Percentiles rank a stretch among this genome's conserved stretches.
Conservation (phyloP, 2,888 invertebrate genomes). For the Ochropleura leucogaster region DNA sequence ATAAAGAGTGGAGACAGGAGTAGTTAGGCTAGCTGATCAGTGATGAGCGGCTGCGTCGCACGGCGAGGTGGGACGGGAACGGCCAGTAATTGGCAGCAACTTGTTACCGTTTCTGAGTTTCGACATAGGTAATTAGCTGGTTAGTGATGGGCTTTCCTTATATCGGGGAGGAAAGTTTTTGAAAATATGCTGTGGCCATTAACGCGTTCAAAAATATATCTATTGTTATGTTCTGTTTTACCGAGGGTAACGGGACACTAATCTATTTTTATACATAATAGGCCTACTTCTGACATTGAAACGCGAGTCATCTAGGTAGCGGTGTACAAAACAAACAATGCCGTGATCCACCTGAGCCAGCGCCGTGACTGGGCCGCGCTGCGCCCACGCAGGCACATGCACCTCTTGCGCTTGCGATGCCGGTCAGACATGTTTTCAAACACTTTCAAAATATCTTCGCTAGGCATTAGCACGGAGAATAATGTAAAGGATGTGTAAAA, state of each 20-base stretch:
- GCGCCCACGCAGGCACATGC: constrained; percentile 73
- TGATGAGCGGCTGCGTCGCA: constrained; percentile 53
- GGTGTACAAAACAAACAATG: constrained; percentile 62
- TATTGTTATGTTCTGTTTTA: background rate
- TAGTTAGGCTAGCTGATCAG: constrained; percentile 66
- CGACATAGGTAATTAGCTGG: constrained; percentile 45
- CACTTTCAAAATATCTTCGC: constrained; percentile 64
- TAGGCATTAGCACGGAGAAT: constrained; percentile 12
- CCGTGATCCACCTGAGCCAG: constrained; percentile 75
- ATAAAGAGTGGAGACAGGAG: constrained; percentile 74
- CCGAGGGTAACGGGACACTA: background rate
- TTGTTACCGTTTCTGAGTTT: constrained; percentile 53
- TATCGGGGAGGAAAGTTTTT: background rate
- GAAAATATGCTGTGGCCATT: background rate
- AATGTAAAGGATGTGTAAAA: constrained; percentile 37
- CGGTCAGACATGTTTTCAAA: constrained; percentile 75
- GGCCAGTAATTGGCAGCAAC: constrained; percentile 54
- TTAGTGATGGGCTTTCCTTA: constrained; percentile 20
- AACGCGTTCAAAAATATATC: background rate
- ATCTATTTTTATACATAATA: constrained; percentile 13
- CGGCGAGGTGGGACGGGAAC: constrained; percentile 29
- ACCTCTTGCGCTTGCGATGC: constrained; percentile 65
- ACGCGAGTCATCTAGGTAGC: constrained; percentile 57
- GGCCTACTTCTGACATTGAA: constrained; percentile 12
- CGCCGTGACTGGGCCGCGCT: constrained; percentile 63